A percentile compares a stretch with the other conserved stretches of the same genome.
Evolutionary conservation across 35 echinoderm and acorn worm species (phyloP).

Genomic region (Chiridota heheva): DNA sequence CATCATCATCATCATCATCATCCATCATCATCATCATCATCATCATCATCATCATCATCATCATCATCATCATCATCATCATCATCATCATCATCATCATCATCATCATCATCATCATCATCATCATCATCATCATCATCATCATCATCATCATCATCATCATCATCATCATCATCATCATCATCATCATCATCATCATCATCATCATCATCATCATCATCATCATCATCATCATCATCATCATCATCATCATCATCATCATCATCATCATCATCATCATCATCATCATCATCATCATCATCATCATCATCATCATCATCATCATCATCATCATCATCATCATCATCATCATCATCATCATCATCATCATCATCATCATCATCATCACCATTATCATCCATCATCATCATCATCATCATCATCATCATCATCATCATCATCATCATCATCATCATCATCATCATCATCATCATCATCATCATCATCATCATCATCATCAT

Average conservation of each 20-base stretch:
- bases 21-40: constrained; percentile 3
- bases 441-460: background rate
- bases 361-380: background rate
- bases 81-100: constrained; percentile 31
- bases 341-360: background rate
- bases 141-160: constrained; percentile 23
- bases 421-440: background rate
- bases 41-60: constrained; percentile 42
- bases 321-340: background rate
- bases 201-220: constrained; percentile 3
- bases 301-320: background rate
- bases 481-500: background rate
- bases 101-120: constrained; percentile 19
- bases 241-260: background rate
- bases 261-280: constrained; percentile 1
- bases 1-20: no score
- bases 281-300: background rate
- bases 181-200: constrained; percentile 12
- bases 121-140: constrained; percentile 25
- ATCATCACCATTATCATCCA: no score
- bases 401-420: background rate
- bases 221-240: background rate
- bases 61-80: constrained; percentile 22
- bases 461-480: background rate
- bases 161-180: constrained; percentile 35